Evolutionary conservation across 1,140 invertebrate genomes (phyloP), one percentile per base, ranked within the genome.

Genomic region (Hypsibius dujardini): DNA sequence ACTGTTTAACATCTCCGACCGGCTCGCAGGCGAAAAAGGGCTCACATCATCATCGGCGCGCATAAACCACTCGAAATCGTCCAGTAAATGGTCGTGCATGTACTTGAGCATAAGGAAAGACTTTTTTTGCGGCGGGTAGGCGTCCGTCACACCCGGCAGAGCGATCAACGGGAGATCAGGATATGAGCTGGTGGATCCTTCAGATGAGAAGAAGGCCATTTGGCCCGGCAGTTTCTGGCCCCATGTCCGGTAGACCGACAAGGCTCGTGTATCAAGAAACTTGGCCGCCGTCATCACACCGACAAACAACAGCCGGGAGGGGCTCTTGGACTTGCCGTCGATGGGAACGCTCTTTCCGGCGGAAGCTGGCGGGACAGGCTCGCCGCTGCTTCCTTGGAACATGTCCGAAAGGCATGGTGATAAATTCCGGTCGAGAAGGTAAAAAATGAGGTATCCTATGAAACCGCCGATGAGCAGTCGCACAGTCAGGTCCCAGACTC

Each of bases 111-210:
- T 98, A 75, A 93, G 85, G 77, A 98, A 98, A 0, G 92, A 95
- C 79, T 98, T 98, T 80, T 96, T 97, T 79, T 98, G 95, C 0
- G 95, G 95, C 46, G 95, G 95, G 81, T 98, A 98, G 12, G 88
- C 87, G 79, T 96, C 93, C 79, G 95, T 92, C 0, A 96, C 91
- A 7, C 85, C 87, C n/a, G 83, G 84, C 40, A 95, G 78, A 0
- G 86, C 81, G 1, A 96, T 86, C 69, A 96, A 78, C 0, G 92
- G 83, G 47, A 84, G 80, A 88, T 90, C 69, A 82, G 50, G 50
- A 56, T 76, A 70, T 47, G 72, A 75, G 1, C 46, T 42, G 47
- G 70, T 70, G n/a, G 79, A 79, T 2, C 76, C 83, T 76, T 88
- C 88, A 1, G 90, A 91, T 46, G 90, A 92, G 79, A 95, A 97